Conservation (phyloP, 2,888 invertebrate species). For the Eumerus sabulonum region DNA sequence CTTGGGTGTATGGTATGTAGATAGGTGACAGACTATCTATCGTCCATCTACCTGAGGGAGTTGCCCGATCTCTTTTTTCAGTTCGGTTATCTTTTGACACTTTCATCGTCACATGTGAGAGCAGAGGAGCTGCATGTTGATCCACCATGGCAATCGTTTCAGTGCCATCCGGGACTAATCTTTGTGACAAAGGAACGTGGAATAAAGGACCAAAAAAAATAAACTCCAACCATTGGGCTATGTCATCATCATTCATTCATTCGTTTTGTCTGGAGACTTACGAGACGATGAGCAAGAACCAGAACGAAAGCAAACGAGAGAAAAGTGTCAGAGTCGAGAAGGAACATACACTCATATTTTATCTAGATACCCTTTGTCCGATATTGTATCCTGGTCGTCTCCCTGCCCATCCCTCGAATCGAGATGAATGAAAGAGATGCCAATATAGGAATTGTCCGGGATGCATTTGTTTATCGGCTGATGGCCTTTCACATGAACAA, state of each 20-base stretch:
- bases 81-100: conserved; percentile 52
- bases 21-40: neutral
- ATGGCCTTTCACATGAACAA: conserved; percentile 44
- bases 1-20: too few species aligned
- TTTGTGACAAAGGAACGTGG: conserved; percentile 53
- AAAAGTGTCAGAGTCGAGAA: conserved; percentile 27
- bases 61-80: conserved; percentile 8
- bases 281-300: neutral
- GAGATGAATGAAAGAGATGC: conserved; percentile 48
- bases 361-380: conserved; percentile 60
- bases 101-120: conserved; percentile 47
- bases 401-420: conserved; percentile 47
- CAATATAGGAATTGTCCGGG: conserved; percentile 40
- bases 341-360: conserved; percentile 55
- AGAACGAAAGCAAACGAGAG: conserved; percentile 19
- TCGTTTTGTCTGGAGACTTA: conserved; percentile 43
- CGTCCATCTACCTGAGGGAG: conserved; percentile 43
- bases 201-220: conserved; percentile 26
- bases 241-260: conserved; percentile 64
- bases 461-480: conserved; percentile 60
- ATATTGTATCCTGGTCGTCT: conserved; percentile 29
- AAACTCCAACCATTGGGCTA: conserved; percentile 14
- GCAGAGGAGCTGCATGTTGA: conserved; percentile 28
- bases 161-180: conserved; percentile 57
- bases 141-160: conserved; percentile 43